These are phyloP conservation scores for Drosophila auraria DNA, from an alignment of 1,140 invertebrate species.

Conservation along the genomic window DNA sequence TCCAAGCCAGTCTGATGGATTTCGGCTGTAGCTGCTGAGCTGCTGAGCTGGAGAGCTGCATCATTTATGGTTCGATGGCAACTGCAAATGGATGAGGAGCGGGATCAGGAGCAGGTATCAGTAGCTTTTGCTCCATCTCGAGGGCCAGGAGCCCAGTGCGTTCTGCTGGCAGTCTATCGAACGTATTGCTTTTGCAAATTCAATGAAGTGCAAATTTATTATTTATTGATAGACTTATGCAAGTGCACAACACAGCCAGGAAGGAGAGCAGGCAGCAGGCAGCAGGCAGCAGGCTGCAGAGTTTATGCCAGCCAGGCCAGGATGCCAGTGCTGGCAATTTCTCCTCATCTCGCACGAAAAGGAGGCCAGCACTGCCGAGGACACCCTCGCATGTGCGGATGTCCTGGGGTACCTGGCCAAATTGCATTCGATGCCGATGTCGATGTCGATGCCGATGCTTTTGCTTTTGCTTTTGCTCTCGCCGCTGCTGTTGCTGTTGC, in stretches of 20 bases:
- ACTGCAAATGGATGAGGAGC: conserved; percentile 46
- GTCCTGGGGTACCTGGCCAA: conserved; percentile 44
- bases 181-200: conserved; percentile 71
- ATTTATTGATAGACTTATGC: conserved; percentile 80
- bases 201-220: conserved; percentile 75
- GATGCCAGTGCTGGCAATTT: background rate
- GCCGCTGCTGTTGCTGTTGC: conserved; percentile 25
- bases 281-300: background rate
- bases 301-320: background rate
- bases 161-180: conserved; percentile 48
- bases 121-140: background rate
- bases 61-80: conserved; percentile 55
- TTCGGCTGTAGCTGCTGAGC: conserved; percentile 10
- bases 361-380: background rate
- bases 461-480: conserved; percentile 3
- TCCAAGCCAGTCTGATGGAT: conserved; percentile 30
- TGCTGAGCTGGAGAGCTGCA: conserved; percentile 27
- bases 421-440: conserved; percentile 39
- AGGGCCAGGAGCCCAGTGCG: conserved; percentile 12
- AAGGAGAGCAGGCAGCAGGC: background rate
- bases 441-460: conserved; percentile 12
- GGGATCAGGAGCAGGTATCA: background rate
- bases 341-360: too few relatives aligned
- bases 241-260: conserved; percentile 43
- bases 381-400: conserved; percentile 4